These are phyloP conservation scores for Cryptotermes secundus DNA, from an alignment of 1,140 invertebrate genomes.

Conservation along the genomic window DNA sequence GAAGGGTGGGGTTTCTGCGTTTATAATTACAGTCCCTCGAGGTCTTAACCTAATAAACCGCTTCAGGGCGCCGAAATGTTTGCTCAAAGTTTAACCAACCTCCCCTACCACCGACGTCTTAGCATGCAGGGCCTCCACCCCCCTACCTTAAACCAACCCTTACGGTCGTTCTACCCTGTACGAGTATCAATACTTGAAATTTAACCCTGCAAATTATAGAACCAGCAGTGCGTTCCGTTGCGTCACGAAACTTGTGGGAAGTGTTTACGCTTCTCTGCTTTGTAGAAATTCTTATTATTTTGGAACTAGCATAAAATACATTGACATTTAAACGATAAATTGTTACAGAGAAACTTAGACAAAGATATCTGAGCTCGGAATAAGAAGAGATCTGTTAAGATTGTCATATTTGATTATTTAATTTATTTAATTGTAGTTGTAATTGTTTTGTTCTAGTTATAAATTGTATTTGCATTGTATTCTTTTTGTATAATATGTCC, in stretches of 20 bases:
- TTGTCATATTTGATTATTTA: too few species aligned
- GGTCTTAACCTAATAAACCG: conserved; percentile 1
- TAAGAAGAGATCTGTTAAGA: too few species aligned
- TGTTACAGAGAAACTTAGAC: too few species aligned
- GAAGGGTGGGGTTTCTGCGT: neutral
- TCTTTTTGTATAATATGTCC: too few species aligned
- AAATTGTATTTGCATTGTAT: too few species aligned
- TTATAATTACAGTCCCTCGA: neutral
- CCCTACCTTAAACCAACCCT: neutral
- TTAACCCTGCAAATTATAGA: conserved; percentile 1
- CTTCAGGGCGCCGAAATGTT: conserved; percentile 4
- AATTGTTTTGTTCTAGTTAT: too few species aligned
- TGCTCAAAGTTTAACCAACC: conserved; percentile 5
- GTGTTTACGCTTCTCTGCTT: too few species aligned
- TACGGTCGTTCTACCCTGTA: neutral
- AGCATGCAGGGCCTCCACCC: neutral
- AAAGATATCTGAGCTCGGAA: too few species aligned
- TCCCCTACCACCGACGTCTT: neutral
- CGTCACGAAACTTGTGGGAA: neutral
- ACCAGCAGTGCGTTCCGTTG: neutral
- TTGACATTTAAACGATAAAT: too few species aligned
- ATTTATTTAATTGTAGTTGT: too few species aligned
- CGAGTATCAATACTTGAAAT: conserved; percentile 12
- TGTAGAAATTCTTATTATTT: too few species aligned
- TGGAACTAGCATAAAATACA: too few species aligned